Evolutionary conservation across 2,888 invertebrate species (phyloP).

Genomic region (Catocala sponsa): DNA sequence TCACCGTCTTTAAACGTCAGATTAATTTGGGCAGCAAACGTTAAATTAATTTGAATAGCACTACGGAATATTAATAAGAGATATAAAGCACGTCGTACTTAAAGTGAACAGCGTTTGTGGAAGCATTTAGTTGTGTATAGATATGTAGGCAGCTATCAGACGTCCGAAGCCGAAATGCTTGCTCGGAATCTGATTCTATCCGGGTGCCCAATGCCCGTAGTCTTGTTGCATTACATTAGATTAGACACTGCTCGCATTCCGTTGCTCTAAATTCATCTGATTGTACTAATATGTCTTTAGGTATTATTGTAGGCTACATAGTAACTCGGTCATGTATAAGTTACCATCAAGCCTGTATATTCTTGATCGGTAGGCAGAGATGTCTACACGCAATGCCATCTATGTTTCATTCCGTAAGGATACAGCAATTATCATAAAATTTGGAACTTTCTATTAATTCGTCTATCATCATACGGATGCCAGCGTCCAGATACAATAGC

Average conservation of each 20-base stretch:
- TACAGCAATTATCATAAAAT: no score
- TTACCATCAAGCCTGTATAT: no score
- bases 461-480: no score
- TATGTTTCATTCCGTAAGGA: no score
- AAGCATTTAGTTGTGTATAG: slow-evolving; percentile 40
- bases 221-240: slow-evolving; percentile 81
- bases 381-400: no score
- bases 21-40: slow-evolving; percentile 59
- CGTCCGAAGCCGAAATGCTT: slow-evolving; percentile 70
- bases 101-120: slow-evolving; percentile 29
- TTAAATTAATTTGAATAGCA: slow-evolving; percentile 60
- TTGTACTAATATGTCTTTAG: slow-evolving; percentile 41
- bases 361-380: no score
- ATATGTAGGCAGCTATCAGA: slow-evolving; percentile 54
- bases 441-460: no score
- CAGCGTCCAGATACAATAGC: no score
- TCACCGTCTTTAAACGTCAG: slow-evolving; percentile 66
- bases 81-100: slow-evolving; percentile 34
- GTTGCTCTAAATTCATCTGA: slow-evolving; percentile 51
- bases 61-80: slow-evolving; percentile 61
- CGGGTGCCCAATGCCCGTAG: slow-evolving; percentile 70
- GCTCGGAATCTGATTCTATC: slow-evolving; percentile 79
- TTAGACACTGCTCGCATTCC: slow-evolving; percentile 80
- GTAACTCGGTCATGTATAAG: not conserved
- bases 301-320: slow-evolving; percentile 7